These are phyloP conservation scores for Ceratina calcarata DNA, from an alignment of 1,140 invertebrate species.

Conservation along the genomic window DNA sequence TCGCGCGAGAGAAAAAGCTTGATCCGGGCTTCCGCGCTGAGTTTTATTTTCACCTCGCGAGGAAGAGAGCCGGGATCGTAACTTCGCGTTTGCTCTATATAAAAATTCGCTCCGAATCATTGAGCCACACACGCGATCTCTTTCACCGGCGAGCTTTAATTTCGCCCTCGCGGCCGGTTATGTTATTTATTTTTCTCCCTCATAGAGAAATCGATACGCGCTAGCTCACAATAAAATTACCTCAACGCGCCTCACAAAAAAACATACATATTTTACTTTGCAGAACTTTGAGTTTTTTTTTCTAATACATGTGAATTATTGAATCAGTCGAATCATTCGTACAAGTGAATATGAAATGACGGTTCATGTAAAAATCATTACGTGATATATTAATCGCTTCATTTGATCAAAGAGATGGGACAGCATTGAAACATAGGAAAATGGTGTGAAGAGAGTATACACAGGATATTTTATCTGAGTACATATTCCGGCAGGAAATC, in stretches of 20 bases:
- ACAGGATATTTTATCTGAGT: conserved; percentile 43
- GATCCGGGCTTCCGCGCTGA: conserved; percentile 27
- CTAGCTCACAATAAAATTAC: neutral
- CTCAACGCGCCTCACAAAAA: neutral
- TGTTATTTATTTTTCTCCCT: conserved; percentile 15
- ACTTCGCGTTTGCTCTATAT: neutral
- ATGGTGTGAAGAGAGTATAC: too few relatives aligned
- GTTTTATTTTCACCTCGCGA: conserved; percentile 53
- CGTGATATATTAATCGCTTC: too few relatives aligned
- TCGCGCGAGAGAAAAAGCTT: conserved; percentile 50
- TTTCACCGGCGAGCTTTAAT: neutral
- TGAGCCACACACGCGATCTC: neutral
- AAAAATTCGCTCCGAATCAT: neutral
- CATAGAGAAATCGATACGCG: conserved; percentile 23
- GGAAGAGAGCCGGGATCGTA: neutral
- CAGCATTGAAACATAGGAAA: neutral
- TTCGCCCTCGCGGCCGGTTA: conserved; percentile 11
- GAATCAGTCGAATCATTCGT: too few relatives aligned
- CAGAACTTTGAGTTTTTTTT: too few relatives aligned
- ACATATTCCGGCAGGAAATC: conserved; percentile 13
- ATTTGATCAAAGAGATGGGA: too few relatives aligned
- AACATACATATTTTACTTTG: too few relatives aligned
- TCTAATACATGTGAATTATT: too few relatives aligned
- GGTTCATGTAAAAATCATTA: neutral
- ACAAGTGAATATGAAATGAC: too few relatives aligned